These are phyloP conservation scores for Oncorhynchus masou DNA, from an alignment of 2,113 vertebrate species.

Conservation along the genomic window DNA sequence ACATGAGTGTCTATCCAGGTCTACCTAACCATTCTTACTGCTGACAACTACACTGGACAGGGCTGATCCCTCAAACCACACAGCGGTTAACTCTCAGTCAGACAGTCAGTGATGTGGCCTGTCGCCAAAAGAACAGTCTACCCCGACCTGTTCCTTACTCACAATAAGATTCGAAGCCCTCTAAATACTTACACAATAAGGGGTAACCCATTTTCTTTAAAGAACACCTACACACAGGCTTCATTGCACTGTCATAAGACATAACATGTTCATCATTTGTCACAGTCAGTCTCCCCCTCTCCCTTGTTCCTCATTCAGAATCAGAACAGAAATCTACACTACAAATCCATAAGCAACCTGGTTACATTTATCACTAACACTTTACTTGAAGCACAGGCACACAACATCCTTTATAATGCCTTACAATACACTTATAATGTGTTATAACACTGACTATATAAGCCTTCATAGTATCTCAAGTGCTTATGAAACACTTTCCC, in stretches of 20 bases:
- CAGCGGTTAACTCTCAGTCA: slow-evolving; percentile 4
- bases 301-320: neutral
- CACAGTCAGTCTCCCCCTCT: neutral
- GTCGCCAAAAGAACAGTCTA: neutral
- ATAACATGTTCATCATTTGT: too few relatives aligned
- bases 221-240: too few relatives aligned
- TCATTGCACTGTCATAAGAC: too few relatives aligned
- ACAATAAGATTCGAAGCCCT: neutral
- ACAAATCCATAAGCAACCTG: too few relatives aligned
- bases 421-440: too few relatives aligned
- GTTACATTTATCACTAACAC: too few relatives aligned
- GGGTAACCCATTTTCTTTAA: neutral
- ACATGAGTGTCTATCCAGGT: slow-evolving; percentile 33
- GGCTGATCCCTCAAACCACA: neutral
- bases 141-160: neutral
- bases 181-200: slow-evolving; percentile 5
- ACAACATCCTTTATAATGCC: too few relatives aligned
- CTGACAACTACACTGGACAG: slow-evolving; percentile 21
- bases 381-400: too few relatives aligned
- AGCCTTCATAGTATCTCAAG: too few relatives aligned
- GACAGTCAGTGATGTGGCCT: neutral
- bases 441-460: too few relatives aligned
- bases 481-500: neutral
- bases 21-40: slow-evolving; percentile 17
- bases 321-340: too few relatives aligned